phyloP scores from a whole-genome alignment of 2,888 invertebrate genomes.

The Epinotia demarniana region DNA sequence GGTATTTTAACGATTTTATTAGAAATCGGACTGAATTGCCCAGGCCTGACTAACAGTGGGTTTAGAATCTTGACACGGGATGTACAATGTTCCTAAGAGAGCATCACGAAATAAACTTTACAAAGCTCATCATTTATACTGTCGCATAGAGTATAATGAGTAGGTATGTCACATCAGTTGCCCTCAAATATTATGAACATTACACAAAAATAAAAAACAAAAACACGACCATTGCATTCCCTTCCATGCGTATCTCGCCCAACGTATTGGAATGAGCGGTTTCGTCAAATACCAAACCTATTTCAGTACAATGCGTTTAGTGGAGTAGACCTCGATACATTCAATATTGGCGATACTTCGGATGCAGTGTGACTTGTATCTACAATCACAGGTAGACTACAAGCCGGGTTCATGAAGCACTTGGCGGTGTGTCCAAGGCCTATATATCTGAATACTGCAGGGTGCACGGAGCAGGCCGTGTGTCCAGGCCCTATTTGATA shows the following conservation, averaged over 20 bases:
- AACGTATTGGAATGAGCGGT: not conserved
- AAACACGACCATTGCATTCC: too few relatives aligned
- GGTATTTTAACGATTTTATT: not conserved
- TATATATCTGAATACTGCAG: not conserved
- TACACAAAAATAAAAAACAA: too few relatives aligned
- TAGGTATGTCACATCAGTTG: too few relatives aligned
- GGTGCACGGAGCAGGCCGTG: not conserved
- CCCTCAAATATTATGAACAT: too few relatives aligned
- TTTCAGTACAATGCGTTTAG: not conserved
- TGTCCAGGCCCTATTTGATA: slow-evolving; percentile 45
- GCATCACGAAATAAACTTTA: not conserved
- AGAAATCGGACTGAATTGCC: not conserved
- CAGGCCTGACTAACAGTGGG: too few relatives aligned
- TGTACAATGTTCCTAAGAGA: not conserved
- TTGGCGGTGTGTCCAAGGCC: not conserved
- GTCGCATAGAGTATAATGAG: too few relatives aligned
- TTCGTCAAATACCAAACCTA: not conserved
- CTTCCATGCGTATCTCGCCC: too few relatives aligned
- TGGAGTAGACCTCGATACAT: not conserved
- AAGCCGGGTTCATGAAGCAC: too few relatives aligned
- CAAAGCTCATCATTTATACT: not conserved
- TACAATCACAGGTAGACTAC: not conserved
- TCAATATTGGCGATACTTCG: too few relatives aligned
- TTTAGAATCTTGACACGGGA: not conserved
- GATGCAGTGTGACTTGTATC: not conserved